Evolutionary conservation across 2,888 invertebrate genomes (phyloP), one percentile per base, ranked within the genome.

Genomic region (Cremastobaeus sp.): DNA sequence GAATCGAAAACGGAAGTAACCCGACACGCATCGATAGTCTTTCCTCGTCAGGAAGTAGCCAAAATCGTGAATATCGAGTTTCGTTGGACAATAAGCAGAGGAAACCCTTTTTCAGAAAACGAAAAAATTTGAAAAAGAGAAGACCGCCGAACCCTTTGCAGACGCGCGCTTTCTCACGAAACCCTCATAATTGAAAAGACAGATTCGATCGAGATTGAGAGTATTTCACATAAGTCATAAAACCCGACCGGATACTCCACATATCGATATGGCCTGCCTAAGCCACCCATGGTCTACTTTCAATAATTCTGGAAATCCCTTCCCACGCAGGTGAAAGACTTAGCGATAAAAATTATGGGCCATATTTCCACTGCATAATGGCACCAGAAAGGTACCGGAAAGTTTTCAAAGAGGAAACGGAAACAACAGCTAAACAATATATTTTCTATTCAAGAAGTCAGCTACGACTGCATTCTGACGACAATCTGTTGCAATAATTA

Each of bases 241-340:
- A 57, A 43, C 28, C 57, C 39, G 12, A 52, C 57, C 59, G 71
- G 71, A 72, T 52, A 55, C 48, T 66, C 37, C 39, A 35, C 55
- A 41, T 60, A 54, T 54, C 43, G 37, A 50, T 59, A 52, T 34
- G 21, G 41, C 37, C 59, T 30, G 21, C 15, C 54, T 45, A 25
- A 52, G 45, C 50, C 21, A 48, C 17, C 28, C 32, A 11, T 11
- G 55, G 41, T 45, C 30, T 37, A 65, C 65, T 66, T 72, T 30
- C 47, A 2, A 35, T 11, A 54, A 69, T 59, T 54, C 34, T 14
- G 60, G 37, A 65, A 73, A 57, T 37, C 25, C 12, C 68, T 74
- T 74, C 74, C 76, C 74, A 76, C 71, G 74, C 68, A 66, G 66
- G 30, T 48, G 52, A 11, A n/a, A 34, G 41, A 57, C 57, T 57